These are phyloP conservation scores for Nyctibius bracteatus DNA, from an alignment of 2,113 vertebrate genomes.

Conservation along the genomic window DNA sequence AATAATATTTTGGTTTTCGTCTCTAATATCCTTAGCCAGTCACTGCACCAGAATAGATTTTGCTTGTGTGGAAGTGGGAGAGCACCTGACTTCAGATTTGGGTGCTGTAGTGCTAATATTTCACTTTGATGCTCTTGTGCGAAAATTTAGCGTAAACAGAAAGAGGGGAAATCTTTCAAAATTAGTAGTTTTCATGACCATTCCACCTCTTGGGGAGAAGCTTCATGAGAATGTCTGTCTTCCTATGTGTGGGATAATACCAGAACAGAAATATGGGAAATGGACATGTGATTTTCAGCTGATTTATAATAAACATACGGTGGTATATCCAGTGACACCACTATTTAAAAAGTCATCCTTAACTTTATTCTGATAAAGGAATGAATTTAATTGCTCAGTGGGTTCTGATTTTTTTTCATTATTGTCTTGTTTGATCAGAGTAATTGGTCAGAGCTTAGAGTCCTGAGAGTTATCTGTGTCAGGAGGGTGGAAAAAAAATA, in stretches of 20 bases:
- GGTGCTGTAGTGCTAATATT: not conserved
- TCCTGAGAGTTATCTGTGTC: not conserved
- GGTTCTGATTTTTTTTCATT: not conserved
- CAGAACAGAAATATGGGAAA: not conserved
- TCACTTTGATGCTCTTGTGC: not conserved
- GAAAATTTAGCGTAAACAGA: not conserved
- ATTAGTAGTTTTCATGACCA: not conserved
- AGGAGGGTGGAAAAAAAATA: not conserved
- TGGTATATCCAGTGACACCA: not conserved
- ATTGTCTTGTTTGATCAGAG: not conserved
- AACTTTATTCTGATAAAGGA: not conserved
- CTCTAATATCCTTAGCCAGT: not conserved
- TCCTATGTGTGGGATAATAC: not conserved
- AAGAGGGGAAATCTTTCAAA: not conserved
- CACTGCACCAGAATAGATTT: not conserved
- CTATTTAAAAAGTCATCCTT: not conserved
- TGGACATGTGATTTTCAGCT: not conserved
- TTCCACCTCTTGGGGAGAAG: not conserved
- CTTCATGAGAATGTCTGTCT: not conserved
- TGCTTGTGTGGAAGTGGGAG: not conserved
- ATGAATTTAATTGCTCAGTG: not conserved
- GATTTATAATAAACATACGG: not conserved
- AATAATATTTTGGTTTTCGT: not conserved
- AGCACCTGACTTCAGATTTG: not conserved
- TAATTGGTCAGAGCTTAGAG: not conserved